phyloP scores from a whole-genome alignment of 1,140 invertebrate genomes.

The Macrostomum lignano region DNA sequence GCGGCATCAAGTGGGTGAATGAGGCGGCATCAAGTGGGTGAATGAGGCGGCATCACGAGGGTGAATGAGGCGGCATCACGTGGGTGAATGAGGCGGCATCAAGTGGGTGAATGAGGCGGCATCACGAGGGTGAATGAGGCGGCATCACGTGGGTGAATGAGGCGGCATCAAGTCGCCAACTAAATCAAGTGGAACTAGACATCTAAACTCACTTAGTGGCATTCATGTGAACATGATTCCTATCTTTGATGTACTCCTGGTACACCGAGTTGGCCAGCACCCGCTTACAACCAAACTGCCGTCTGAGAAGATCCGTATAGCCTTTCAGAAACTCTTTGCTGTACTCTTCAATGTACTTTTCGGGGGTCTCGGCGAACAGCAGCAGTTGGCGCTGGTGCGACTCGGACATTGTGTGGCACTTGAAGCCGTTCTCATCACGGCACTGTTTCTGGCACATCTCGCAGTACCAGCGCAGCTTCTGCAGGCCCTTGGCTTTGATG shows the following conservation, averaged over 20 bases:
- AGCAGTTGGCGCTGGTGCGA: constrained; percentile 82
- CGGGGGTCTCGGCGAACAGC: constrained; percentile 72
- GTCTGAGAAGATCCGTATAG: constrained; percentile 48
- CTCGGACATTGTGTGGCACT: constrained; percentile 88
- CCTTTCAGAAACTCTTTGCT: constrained; percentile 50
- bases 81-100: too few relatives aligned
- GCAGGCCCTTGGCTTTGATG: constrained; percentile 89
- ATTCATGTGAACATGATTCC: constrained; percentile 91
- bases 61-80: too few relatives aligned
- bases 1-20: too few relatives aligned
- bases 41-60: too few relatives aligned
- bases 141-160: too few relatives aligned
- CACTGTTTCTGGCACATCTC: constrained; percentile 99
- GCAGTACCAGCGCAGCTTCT: constrained; percentile 93
- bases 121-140: too few relatives aligned
- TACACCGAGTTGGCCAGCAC: constrained; percentile 86
- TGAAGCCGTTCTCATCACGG: constrained; percentile 93
- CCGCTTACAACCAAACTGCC: constrained; percentile 48
- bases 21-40: too few relatives aligned
- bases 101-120: too few relatives aligned
- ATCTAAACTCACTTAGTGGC: too few relatives aligned
- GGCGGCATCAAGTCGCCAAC: too few relatives aligned
- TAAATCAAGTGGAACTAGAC: too few relatives aligned
- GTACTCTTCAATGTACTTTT: constrained; percentile 65
- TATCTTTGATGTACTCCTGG: constrained; percentile 78